Evolutionary conservation across 2,888 invertebrate species (phyloP), one percentile per base, ranked within the genome.

Genomic region (Eupithecia centaureata): DNA sequence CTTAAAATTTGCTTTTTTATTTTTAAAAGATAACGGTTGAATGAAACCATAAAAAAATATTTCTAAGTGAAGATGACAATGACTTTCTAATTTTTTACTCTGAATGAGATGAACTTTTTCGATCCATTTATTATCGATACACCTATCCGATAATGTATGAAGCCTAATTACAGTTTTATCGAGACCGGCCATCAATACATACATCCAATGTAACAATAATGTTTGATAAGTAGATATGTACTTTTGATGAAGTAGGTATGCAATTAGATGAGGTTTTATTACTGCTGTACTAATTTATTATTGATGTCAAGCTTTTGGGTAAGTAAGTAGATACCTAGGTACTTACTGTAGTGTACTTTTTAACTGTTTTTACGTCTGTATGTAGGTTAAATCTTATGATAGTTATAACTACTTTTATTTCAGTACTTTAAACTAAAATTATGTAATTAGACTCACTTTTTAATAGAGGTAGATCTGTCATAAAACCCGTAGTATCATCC

Each of bases 401-500:
- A n/a, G n/a, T n/a, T n/a, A n/a, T n/a, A n/a, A n/a, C n/a, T n/a
- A n/a, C n/a, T n/a, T n/a, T n/a, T n/a, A n/a, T n/a, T n/a, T n/a
- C n/a, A n/a, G n/a, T n/a, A n/a, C n/a, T n/a, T n/a, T n/a, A n/a
- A n/a, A n/a, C n/a, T n/a, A n/a, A n/a, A n/a, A n/a, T n/a, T n/a
- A n/a, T n/a, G n/a, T n/a, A n/a, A n/a, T n/a, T n/a, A 81, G 79
- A 95, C 97, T 96, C 93, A 97, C 97, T 97, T 96, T 98, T 98
- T 82, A 97, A 94, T 82, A 97, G 94, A 79, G 97, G 97, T 87
- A 98, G 94, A 87, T 98, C 97, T 79, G 97, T 97, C 95, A 98
- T 97, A 91, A 97, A 97, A 61, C 97, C 96, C 76, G 95, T 95
- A 78, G 97, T 97, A 84, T 98, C 97, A 86, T 98, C 97, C 90